phyloP scores from a whole-genome alignment of 2,797 vertebrate species.

The Esox lucius region DNA sequence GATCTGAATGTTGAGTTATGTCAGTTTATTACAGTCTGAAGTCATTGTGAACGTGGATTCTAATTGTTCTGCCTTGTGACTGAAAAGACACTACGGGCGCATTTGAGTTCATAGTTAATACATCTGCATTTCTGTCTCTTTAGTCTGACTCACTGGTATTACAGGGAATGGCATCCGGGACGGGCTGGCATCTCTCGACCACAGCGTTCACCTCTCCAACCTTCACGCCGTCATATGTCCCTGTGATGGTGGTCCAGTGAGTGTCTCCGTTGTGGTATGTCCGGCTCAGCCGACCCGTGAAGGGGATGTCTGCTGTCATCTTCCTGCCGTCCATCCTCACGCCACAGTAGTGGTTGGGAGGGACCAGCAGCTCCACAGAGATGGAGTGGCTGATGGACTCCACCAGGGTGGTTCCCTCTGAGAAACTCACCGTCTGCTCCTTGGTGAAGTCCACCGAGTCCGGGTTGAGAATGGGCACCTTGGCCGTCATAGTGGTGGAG shows the following conservation, averaged over 20 bases:
- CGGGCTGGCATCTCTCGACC: conserved; percentile 67
- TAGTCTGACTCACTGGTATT: conserved; percentile 18
- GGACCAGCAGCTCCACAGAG: conserved; percentile 62
- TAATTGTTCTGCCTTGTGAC: not conserved
- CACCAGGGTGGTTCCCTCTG: conserved; percentile 57
- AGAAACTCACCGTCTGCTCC: conserved; percentile 68
- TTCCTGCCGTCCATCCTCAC: conserved; percentile 72
- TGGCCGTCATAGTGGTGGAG: conserved; percentile 66
- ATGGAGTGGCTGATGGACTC: conserved; percentile 63
- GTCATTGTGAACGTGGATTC: not conserved
- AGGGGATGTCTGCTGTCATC: conserved; percentile 71
- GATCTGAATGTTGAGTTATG: not conserved
- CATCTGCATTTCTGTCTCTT: conserved; percentile 5
- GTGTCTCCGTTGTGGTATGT: conserved; percentile 67
- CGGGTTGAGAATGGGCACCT: conserved; percentile 61
- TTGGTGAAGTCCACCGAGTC: conserved; percentile 63
- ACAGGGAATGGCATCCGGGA: conserved; percentile 59
- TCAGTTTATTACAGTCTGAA: not conserved
- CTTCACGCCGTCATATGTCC: conserved; percentile 62
- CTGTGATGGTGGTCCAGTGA: conserved; percentile 64
- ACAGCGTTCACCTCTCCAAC: conserved; percentile 67
- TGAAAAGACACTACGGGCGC: not conserved
- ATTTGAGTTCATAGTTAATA: not conserved
- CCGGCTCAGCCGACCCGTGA: conserved; percentile 64
- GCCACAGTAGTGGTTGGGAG: conserved; percentile 64